These are phyloP conservation scores for Atta colombica DNA, from an alignment of 1,140 invertebrate genomes.

Conservation along the genomic window DNA sequence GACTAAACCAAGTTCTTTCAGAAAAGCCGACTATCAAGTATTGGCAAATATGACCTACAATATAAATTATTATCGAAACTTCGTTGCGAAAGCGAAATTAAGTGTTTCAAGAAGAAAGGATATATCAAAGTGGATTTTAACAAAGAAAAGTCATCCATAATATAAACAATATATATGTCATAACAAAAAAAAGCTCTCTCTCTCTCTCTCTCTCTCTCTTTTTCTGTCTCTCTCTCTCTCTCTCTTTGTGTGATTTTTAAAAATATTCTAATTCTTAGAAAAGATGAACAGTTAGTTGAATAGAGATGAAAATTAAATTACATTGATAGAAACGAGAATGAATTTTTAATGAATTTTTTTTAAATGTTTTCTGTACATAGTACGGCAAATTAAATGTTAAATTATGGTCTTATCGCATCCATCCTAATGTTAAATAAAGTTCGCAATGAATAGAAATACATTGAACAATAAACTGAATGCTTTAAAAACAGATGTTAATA, in stretches of 20 bases:
- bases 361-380: background rate
- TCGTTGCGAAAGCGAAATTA: background rate
- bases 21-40: background rate
- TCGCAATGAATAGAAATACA: background rate
- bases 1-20: constrained; percentile 28
- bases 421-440: background rate
- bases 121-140: background rate
- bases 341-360: background rate
- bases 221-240: no score
- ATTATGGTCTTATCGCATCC: background rate
- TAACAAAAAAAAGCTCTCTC: background rate
- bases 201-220: no score
- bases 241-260: background rate
- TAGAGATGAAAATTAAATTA: no score
- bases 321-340: no score
- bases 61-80: constrained; percentile 34
- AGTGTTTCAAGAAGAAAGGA: background rate
- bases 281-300: no score
- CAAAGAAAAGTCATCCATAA: background rate
- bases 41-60: background rate
- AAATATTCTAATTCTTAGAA: background rate
- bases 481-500: background rate
- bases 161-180: no score
- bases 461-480: background rate
- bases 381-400: background rate